Base-by-base conservation (phyloP, 1,140 invertebrate species). In the Thereuonema tuberculata region DNA sequence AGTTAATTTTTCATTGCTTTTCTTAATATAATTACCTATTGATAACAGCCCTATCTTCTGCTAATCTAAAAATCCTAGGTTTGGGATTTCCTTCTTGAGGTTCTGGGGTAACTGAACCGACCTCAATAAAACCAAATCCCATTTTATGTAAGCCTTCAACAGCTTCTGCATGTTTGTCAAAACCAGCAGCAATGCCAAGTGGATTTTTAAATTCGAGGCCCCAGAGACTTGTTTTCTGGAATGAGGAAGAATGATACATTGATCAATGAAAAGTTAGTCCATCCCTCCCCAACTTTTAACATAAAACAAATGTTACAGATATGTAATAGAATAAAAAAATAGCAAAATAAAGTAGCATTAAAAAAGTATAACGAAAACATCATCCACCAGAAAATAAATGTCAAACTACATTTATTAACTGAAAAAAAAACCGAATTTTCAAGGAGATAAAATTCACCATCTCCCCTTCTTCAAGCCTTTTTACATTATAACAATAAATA, bases 91-190 rank as follows among this genome's bases (percentile, higher is more conserved):
- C 96, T 14, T 80, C 71, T 74, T 99, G 95, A 12, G 94, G 87
- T 64, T 82, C 63, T 1, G 95, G 96, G 2, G 96, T 99, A 0
- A 99, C 84, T 17, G 93, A 94, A 63, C 95, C 95, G 65, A 99
- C 84, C 81, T 99, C 96, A 31, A 98, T 83, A 76, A 97, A 93
- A 24, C 93, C 86, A 77, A 98, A 98, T 0, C 95, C 95, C 56
- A 93, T 76, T 67, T 85, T 82, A 52, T 81, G 78, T 26, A 99
- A 72, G 0, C 89, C 87, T 61, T 82, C 72, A 1, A 97, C 77
- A 25, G 89, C 91, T 77, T 98, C 90, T 12, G 82, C 95, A 74
- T 98, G 83, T 72, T 99, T 99, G 72, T 99, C 96, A 78, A 98
- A 98, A 1, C 96, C 96, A 62, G 96, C 96, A 52, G 95, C 95